phyloP scores from a whole-genome alignment of 92 coral and sea anemone species.

The Porites divaricata region DNA sequence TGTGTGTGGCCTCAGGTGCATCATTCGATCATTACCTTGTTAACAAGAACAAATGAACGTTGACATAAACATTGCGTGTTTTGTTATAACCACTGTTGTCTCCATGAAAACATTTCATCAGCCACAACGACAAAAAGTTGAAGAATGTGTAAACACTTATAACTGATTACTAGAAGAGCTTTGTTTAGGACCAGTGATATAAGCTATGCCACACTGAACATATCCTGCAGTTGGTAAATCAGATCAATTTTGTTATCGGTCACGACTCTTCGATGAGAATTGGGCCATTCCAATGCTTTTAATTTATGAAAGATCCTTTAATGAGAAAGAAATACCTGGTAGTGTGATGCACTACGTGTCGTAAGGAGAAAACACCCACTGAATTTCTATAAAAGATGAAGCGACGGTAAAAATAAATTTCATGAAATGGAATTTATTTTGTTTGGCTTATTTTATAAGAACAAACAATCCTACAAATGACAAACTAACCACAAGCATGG shows the following conservation, averaged over 20 bases:
- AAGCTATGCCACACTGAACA: too few species aligned
- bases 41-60: neutral
- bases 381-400: too few species aligned
- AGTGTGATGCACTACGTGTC: too few species aligned
- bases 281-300: too few species aligned
- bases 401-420: too few species aligned
- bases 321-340: too few species aligned
- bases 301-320: too few species aligned
- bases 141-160: neutral
- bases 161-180: neutral
- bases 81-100: neutral
- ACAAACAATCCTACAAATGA: neutral
- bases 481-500: too few species aligned
- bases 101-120: neutral
- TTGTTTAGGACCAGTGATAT: neutral
- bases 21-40: neutral
- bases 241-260: too few species aligned
- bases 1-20: conserved; percentile 1
- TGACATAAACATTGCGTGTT: neutral
- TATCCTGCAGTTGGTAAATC: too few species aligned
- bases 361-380: too few species aligned
- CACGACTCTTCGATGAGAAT: too few species aligned
- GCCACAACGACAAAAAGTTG: neutral
- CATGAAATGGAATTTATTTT: neutral
- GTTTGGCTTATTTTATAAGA: neutral